These are phyloP conservation scores for Anoncus sp. DNA, from an alignment of 2,888 invertebrate genomes.

Conservation along the genomic window DNA sequence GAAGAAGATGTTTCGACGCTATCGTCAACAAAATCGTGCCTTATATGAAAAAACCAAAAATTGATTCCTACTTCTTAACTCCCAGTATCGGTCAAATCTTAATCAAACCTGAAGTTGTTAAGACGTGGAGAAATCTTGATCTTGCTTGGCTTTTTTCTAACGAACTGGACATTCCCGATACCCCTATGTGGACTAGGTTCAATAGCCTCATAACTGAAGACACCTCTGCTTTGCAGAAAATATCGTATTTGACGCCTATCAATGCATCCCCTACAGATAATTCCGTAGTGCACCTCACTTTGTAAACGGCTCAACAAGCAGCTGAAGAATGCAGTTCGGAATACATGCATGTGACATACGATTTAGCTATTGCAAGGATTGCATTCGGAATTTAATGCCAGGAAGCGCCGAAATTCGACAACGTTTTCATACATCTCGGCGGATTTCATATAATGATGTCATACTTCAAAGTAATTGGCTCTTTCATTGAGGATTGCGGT, in stretches of 20 bases:
- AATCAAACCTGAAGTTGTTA: constrained; percentile 2
- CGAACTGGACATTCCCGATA: constrained; percentile 66
- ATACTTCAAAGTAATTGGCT: constrained; percentile 24
- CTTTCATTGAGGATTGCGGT: constrained; percentile 27
- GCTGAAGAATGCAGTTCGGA: constrained; percentile 66
- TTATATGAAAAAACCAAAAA: constrained; percentile 40
- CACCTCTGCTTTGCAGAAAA: constrained; percentile 62
- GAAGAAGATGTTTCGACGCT: constrained; percentile 41
- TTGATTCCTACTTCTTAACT: background rate
- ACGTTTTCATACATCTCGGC: constrained; percentile 25
- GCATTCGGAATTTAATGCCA: too few relatives aligned
- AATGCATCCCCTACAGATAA: constrained; percentile 71
- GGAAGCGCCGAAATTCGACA: too few relatives aligned
- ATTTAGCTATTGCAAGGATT: too few relatives aligned
- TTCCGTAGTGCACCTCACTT: constrained; percentile 70
- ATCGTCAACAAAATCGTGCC: background rate
- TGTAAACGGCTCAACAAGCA: constrained; percentile 66
- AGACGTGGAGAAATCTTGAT: constrained; percentile 71
- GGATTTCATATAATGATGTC: constrained; percentile 34
- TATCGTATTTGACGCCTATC: constrained; percentile 72
- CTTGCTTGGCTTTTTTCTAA: constrained; percentile 64
- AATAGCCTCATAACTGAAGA: constrained; percentile 68
- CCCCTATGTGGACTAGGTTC: constrained; percentile 75
- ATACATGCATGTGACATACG: too few relatives aligned
- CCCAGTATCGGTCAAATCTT: background rate